Conservation (phyloP, 2,888 invertebrate genomes). For the Latheticus oryzae region DNA sequence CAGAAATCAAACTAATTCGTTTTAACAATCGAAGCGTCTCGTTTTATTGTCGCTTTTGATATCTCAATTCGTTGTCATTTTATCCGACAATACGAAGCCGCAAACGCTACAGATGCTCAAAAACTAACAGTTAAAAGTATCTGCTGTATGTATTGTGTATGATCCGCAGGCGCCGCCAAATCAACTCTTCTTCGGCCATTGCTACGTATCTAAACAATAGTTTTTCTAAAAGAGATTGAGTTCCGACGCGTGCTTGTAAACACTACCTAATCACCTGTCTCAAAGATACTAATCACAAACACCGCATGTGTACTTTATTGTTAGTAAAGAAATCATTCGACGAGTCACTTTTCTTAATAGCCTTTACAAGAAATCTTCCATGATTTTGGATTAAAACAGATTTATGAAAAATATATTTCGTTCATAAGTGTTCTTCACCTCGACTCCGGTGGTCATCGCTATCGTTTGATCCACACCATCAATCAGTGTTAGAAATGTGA, state of each 20-base stretch:
- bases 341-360: no score
- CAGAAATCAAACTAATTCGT: constrained; percentile 18
- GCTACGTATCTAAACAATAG: constrained; percentile 26
- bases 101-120: constrained; percentile 31
- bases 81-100: constrained; percentile 18
- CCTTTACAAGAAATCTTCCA: no score
- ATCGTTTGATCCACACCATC: constrained; percentile 28
- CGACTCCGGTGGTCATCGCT: constrained; percentile 37
- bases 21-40: constrained; percentile 17
- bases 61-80: constrained; percentile 28
- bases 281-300: constrained; percentile 48
- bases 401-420: no score
- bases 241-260: constrained; percentile 44
- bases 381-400: no score
- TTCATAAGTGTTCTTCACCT: no score
- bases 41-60: constrained; percentile 22
- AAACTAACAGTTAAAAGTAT: constrained; percentile 27
- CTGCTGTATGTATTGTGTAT: constrained; percentile 6
- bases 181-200: constrained; percentile 17
- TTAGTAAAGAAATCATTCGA: constrained; percentile 44
- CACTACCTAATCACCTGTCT: constrained; percentile 47
- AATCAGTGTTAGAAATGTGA: constrained; percentile 34
- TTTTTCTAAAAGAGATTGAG: constrained; percentile 12
- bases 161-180: constrained; percentile 20
- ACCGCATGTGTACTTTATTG: constrained; percentile 44